phyloP scores from a whole-genome alignment of 1,140 invertebrate species.

The Elysia chlorotica region DNA sequence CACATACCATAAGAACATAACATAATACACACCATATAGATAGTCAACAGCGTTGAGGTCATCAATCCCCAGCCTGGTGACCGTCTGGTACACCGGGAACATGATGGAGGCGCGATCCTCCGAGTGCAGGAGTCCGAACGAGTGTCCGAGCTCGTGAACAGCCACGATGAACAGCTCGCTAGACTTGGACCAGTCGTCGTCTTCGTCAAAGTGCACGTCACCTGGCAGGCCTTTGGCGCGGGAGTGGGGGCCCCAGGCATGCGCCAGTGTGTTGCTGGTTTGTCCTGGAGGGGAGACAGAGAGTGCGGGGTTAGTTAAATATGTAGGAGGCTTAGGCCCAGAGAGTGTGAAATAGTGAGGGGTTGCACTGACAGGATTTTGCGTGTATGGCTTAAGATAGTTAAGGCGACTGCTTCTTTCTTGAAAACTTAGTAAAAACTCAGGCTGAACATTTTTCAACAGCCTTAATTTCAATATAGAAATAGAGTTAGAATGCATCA shows the following conservation, averaged over 20 bases:
- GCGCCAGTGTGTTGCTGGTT: constrained; percentile 56
- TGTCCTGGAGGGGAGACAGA: too few species aligned
- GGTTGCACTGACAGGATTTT: too few species aligned
- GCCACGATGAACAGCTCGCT: constrained; percentile 44
- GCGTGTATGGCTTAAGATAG: too few species aligned
- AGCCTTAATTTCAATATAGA: too few species aligned
- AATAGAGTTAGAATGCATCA: too few species aligned
- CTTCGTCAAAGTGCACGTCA: constrained; percentile 67
- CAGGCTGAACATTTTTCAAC: too few species aligned
- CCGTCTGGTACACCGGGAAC: constrained; percentile 45
- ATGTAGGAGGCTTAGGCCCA: too few species aligned
- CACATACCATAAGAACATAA: too few species aligned
- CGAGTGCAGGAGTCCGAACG: constrained; percentile 44
- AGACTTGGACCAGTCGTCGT: constrained; percentile 49
- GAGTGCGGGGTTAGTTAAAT: too few species aligned
- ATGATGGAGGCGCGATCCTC: constrained; percentile 37
- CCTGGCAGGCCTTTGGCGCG: constrained; percentile 62
- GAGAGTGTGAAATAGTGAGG: too few species aligned
- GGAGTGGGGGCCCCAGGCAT: constrained; percentile 69
- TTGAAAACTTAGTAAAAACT: too few species aligned
- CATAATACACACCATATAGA: constrained; percentile 66
- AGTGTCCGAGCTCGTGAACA: constrained; percentile 52
- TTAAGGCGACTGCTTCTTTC: too few species aligned
- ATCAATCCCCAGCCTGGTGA: constrained; percentile 74
- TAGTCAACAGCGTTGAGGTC: constrained; percentile 79